A percentile compares a stretch with the other conserved stretches of the same genome.
These are phyloP conservation scores for Drosophila bocki DNA, from an alignment of 1,140 invertebrate genomes.

Conservation along the genomic window DNA sequence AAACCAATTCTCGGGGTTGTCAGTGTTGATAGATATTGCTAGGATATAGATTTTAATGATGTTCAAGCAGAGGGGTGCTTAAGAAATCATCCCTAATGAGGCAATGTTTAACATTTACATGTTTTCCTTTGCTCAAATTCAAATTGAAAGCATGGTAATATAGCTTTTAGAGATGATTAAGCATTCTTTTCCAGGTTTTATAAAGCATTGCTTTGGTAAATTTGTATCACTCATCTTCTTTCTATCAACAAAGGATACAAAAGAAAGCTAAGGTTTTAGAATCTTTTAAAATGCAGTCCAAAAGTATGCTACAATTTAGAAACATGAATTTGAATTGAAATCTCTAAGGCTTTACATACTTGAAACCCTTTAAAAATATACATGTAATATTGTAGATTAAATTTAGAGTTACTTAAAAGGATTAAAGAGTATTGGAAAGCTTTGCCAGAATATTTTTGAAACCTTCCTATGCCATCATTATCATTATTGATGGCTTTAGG, in stretches of 20 bases:
- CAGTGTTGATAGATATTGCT: conserved; percentile 19
- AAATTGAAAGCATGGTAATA: background rate
- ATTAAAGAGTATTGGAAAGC: conserved; percentile 6
- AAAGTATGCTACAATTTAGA: background rate
- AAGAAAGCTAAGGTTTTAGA: background rate
- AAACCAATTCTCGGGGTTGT: conserved; percentile 32
- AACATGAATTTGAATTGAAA: background rate
- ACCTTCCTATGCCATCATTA: background rate
- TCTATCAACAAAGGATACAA: background rate
- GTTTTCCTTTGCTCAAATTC: background rate
- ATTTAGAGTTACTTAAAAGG: no score
- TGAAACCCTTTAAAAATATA: no score
- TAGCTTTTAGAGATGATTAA: background rate
- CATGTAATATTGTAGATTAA: no score
- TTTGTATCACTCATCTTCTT: background rate
- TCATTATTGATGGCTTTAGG: conserved; percentile 34
- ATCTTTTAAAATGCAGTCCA: background rate
- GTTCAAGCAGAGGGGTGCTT: background rate
- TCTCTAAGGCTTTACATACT: background rate
- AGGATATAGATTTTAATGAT: conserved; percentile 14
- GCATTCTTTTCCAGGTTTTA: background rate
- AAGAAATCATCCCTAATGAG: no score
- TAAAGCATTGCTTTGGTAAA: background rate
- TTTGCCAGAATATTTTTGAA: background rate
- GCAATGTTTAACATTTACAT: background rate